Conservation (phyloP, 1,140 invertebrate genomes). For the Heterodera carotae region DNA sequence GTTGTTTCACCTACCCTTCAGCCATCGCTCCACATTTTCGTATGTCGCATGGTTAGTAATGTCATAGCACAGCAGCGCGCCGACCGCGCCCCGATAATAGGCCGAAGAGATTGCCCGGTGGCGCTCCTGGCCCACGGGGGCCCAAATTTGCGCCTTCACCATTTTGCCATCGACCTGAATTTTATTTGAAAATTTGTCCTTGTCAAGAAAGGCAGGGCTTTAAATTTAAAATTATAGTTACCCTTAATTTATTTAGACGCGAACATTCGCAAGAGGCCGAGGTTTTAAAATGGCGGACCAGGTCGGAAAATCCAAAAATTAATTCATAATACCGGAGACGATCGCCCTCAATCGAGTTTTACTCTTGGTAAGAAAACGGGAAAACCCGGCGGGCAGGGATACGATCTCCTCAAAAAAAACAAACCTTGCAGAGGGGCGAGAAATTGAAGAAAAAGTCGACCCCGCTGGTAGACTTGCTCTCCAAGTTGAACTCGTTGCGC, state of each 20-base stretch:
- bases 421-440: slow-evolving; percentile 93
- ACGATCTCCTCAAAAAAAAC: too few relatives aligned
- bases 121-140: slow-evolving; percentile 98
- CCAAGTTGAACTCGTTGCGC: slow-evolving; percentile 99
- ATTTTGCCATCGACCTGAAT: slow-evolving; percentile 86
- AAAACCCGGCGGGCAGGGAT: too few relatives aligned
- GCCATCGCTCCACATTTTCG: slow-evolving; percentile 98
- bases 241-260: too few relatives aligned
- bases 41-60: slow-evolving; percentile 99
- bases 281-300: not conserved
- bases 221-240: too few relatives aligned
- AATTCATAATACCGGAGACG: not conserved
- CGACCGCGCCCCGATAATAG: slow-evolving; percentile 92
- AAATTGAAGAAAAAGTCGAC: slow-evolving; percentile 79
- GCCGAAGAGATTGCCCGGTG: slow-evolving; percentile 92
- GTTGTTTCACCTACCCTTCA: too few relatives aligned
- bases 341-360: not conserved
- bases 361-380: too few relatives aligned
- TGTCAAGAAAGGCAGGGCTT: too few relatives aligned
- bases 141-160: slow-evolving; percentile 99
- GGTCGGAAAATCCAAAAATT: not conserved
- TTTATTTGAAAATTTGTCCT: not conserved
- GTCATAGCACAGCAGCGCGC: slow-evolving; percentile 91
- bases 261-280: too few relatives aligned
- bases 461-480: slow-evolving; percentile 99